Evolutionary conservation across 35 echinoderm and acorn worm species (phyloP).

Genomic region (Strongylocentrotus purpuratus): DNA sequence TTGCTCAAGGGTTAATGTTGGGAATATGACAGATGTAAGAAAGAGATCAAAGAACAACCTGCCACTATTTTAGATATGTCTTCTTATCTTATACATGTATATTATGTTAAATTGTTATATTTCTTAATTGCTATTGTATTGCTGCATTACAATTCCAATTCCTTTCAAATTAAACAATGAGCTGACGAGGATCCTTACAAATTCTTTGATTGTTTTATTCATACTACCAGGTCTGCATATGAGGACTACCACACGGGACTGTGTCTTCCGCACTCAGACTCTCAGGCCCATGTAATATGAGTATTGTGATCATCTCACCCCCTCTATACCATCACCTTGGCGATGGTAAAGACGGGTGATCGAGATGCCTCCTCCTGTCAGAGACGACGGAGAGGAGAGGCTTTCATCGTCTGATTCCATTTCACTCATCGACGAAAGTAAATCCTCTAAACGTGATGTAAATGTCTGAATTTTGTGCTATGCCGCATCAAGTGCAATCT

Average conservation of each 20-base stretch:
- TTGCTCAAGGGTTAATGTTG: too few species aligned
- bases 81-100: too few species aligned
- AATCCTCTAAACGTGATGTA: slow-evolving; percentile 49
- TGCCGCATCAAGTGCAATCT: not conserved
- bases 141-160: too few species aligned
- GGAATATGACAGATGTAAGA: too few species aligned
- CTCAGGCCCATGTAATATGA: not conserved
- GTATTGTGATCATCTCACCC: not conserved
- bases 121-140: too few species aligned
- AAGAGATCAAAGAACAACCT: too few species aligned
- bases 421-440: slow-evolving; percentile 44
- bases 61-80: too few species aligned
- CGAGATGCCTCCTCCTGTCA: not conserved
- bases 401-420: slow-evolving; percentile 45
- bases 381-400: not conserved
- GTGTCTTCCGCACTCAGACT: not conserved
- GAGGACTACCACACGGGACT: not conserved
- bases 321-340: not conserved
- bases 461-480: slow-evolving; percentile 15
- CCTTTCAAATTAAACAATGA: too few species aligned
- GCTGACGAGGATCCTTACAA: too few species aligned
- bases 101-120: too few species aligned
- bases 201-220: too few species aligned
- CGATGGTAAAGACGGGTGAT: not conserved
- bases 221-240: not conserved